Conservation (phyloP, 2,888 invertebrate genomes). For the Apodemia zela region DNA sequence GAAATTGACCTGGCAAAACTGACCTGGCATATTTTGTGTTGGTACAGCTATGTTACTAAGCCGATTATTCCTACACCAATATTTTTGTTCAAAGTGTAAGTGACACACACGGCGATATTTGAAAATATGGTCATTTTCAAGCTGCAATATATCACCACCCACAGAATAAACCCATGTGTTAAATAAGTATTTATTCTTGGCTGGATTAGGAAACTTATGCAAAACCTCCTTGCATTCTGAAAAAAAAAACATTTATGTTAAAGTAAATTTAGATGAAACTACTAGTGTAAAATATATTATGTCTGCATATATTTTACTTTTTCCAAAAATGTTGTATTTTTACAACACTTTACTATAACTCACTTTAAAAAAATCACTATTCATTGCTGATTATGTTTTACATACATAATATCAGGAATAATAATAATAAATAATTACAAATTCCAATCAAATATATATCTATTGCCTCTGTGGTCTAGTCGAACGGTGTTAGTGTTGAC, state of each 20-base stretch:
- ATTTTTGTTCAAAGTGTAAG: conserved; percentile 33
- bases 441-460: too few species aligned
- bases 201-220: conserved; percentile 35
- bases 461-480: too few species aligned
- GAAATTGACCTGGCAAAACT: neutral
- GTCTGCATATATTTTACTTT: neutral
- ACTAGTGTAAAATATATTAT: too few species aligned
- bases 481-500: too few species aligned
- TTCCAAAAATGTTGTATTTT: neutral
- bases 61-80: conserved; percentile 28
- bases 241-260: neutral
- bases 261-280: neutral
- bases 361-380: too few species aligned
- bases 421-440: too few species aligned
- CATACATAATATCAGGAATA: too few species aligned
- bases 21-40: conserved; percentile 33
- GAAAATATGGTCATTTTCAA: conserved; percentile 29
- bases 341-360: too few species aligned
- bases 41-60: conserved; percentile 33
- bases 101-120: conserved; percentile 34
- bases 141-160: conserved; percentile 30
- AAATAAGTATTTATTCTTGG: conserved; percentile 29
- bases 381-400: too few species aligned
- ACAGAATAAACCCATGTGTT: conserved; percentile 32
- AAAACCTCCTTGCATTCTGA: conserved; percentile 17